Evolutionary conservation across 37 sponge, comb jelly and placozoan genomes (phyloP), one percentile per base, ranked within the genome.

Genomic region (Agelas oroides): DNA sequence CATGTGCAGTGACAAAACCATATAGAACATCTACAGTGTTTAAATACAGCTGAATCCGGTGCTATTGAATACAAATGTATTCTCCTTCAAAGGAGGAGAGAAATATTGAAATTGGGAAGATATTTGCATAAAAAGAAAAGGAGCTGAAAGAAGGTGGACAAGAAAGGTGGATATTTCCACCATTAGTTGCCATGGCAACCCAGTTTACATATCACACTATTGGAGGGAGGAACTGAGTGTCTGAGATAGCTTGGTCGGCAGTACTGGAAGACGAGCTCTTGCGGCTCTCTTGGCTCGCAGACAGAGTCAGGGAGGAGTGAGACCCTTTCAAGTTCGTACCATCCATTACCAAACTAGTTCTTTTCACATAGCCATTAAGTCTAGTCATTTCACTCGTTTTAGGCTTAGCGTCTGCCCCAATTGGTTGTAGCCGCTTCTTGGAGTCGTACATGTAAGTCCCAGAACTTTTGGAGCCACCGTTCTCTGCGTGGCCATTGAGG

Each of bases 281-380:
- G 25, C 53, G 24, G 14, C 70, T 67, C 15, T 65, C 66, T 12
- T 28, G 65, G 36, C 79, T 79, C 31, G 12, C 40, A 1, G 40
- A 36, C 18, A 46, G 73, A 2, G 28, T 37, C 28, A 73, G 28
- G 19, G 52, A 40, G 25, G 52, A 28, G 23, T 46, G 40, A 24
- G 52, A 73, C 8, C 73, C 73, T 41, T 52, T 73, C 40, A 41
- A 17, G n/a, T 28, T 25, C 23, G 54, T 41, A 37, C 27, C 53
- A 3, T 84, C 85, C 38, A 66, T 52, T 21, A 76, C 67, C 20
- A 84, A 52, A 34, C 85, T 75, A 24, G 67, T 68, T 54, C 76
- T 38, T 36, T 84, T 84, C 23, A 62, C 30, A n/a, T 66, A 11
- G 21, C 85, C 85, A 84, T 84, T 84, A 19, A 53, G 19, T 59